Percentiles rank a stretch among this genome's conserved stretches.
Evolutionary conservation across 2,888 invertebrate species (phyloP).

Genomic region (Nemoura dubitans): DNA sequence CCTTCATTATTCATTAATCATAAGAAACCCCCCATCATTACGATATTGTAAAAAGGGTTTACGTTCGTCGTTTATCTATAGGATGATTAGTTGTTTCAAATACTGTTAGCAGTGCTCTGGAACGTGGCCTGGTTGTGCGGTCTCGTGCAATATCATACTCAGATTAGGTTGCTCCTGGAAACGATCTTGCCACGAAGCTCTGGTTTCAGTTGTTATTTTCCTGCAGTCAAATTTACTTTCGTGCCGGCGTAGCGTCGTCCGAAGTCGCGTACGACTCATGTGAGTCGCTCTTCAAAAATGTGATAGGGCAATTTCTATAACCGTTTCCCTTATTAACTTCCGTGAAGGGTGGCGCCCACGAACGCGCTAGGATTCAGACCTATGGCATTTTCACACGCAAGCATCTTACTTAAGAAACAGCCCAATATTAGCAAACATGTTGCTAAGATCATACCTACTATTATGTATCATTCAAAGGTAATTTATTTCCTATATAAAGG

Average conservation of each 20-base stretch:
- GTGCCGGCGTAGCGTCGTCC: neutral
- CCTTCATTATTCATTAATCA: slow-evolving; percentile 7
- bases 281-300: slow-evolving; percentile 10
- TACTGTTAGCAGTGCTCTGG: neutral
- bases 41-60: slow-evolving; percentile 34
- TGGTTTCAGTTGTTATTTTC: neutral
- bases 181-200: slow-evolving; percentile 30
- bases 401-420: neutral
- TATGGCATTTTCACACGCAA: slow-evolving; percentile 23
- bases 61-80: slow-evolving; percentile 34
- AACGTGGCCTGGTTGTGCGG: neutral
- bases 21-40: slow-evolving; percentile 17
- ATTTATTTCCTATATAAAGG: slow-evolving; percentile 7
- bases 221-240: neutral
- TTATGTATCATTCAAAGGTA: slow-evolving; percentile 15
- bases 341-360: slow-evolving; percentile 17
- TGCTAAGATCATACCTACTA: slow-evolving; percentile 18
- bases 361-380: neutral
- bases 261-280: neutral
- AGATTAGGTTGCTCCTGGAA: neutral
- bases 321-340: neutral
- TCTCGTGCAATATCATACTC: neutral
- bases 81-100: slow-evolving; percentile 35
- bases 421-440: neutral
- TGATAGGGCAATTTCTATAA: neutral